A percentile compares a stretch with the other conserved stretches of the same genome.
Conservation (phyloP, 64 coral and sea anemone species). For the Cladopsammia gracilis region DNA sequence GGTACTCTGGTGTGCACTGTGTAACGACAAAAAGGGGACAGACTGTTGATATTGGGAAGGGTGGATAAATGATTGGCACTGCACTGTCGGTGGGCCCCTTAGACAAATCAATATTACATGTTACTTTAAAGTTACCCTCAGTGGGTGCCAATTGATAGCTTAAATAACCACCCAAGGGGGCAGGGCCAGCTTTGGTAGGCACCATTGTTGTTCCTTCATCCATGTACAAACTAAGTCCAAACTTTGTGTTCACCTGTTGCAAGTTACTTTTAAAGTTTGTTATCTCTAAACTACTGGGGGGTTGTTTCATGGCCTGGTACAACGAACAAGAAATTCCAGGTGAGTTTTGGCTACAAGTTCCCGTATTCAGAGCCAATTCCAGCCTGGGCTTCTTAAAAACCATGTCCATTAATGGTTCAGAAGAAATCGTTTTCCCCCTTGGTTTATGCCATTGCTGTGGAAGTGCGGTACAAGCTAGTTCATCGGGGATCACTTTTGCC, state of each 20-base stretch:
- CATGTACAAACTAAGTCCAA: constrained; percentile 64
- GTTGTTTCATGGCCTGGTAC: neutral
- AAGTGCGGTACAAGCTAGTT: too few species aligned
- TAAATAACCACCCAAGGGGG: neutral
- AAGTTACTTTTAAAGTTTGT: constrained; percentile 37
- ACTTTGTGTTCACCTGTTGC: constrained; percentile 22
- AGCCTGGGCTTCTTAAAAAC: too few species aligned
- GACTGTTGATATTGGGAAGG: too few species aligned
- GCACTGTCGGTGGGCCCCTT: neutral
- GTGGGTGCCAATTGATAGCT: neutral
- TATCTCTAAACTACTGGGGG: constrained; percentile 11
- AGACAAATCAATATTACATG: neutral
- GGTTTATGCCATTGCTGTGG: neutral
- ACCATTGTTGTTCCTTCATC: neutral
- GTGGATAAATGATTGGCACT: too few species aligned
- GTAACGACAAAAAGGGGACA: too few species aligned
- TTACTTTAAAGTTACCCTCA: neutral
- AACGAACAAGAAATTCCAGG: constrained; percentile 7
- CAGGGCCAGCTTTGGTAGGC: neutral
- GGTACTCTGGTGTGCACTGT: constrained; percentile 43
- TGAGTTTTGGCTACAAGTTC: too few species aligned
- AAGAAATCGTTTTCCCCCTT: neutral
- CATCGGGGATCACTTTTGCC: too few species aligned
- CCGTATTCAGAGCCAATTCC: too few species aligned
- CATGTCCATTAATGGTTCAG: neutral